A percentile compares a stretch with the other conserved stretches of the same genome.
These are phyloP conservation scores for Corynorhinus townsendii DNA, from an alignment of 2,113 vertebrate genomes.

Conservation along the genomic window DNA sequence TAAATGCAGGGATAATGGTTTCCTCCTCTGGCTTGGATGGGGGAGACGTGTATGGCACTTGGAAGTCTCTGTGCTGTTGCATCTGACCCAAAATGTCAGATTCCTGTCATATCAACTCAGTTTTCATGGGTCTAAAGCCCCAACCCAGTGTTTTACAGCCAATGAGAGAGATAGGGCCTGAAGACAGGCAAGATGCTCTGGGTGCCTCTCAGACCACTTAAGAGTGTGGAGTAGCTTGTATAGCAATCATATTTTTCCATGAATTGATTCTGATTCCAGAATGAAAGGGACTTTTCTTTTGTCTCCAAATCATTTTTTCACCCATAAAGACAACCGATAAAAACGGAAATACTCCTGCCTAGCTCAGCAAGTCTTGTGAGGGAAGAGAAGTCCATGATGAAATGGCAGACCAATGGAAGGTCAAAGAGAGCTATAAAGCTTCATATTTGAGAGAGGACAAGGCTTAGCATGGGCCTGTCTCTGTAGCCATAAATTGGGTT, in stretches of 20 bases:
- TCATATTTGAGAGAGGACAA: not conserved
- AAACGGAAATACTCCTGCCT: not conserved
- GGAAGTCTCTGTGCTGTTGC: not conserved
- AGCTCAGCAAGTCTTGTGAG: not conserved
- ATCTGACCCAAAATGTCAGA: not conserved
- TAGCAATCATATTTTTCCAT: not conserved
- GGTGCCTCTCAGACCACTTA: not conserved
- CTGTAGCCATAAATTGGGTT: rapidly evolving
- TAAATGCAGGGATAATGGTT: rapidly evolving
- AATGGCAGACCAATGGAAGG: not conserved
- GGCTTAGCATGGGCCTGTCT: rapidly evolving
- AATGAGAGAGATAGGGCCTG: not conserved
- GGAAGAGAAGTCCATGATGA: not conserved
- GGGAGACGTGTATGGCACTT: too few relatives aligned
- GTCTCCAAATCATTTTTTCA: not conserved
- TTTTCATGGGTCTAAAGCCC: not conserved
- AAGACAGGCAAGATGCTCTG: not conserved
- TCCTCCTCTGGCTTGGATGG: not conserved
- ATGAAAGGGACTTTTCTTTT: not conserved
- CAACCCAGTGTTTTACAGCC: not conserved
- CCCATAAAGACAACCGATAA: not conserved
- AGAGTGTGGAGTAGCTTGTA: not conserved
- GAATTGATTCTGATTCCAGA: not conserved
- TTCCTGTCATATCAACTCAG: not conserved
- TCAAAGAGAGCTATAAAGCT: not conserved